A percentile compares a stretch with the other conserved stretches of the same genome.
phyloP scores from a whole-genome alignment of 53 echinoderm and acorn worm genomes.

The Temnopleurus reevesii region DNA sequence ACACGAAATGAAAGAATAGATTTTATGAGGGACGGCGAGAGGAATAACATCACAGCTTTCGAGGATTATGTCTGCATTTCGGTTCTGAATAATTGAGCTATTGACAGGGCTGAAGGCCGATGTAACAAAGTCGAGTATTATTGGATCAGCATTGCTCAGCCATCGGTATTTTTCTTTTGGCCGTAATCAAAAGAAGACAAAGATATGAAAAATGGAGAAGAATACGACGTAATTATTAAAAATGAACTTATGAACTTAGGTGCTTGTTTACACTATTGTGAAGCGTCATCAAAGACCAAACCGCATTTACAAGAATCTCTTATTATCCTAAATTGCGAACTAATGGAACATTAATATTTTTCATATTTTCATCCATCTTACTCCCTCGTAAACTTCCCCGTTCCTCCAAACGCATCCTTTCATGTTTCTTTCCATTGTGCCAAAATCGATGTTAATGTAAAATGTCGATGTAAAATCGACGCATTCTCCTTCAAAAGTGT shows the following conservation, averaged over 20 bases:
- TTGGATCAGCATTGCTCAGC: background rate
- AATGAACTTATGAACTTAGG: background rate
- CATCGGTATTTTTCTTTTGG: conserved; percentile 30
- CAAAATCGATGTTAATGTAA: background rate
- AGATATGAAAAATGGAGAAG: background rate
- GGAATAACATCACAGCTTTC: conserved; percentile 35
- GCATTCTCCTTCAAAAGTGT: background rate
- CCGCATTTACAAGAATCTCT: background rate
- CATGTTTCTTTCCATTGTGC: background rate
- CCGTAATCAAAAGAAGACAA: background rate
- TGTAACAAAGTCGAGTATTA: background rate
- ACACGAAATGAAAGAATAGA: background rate
- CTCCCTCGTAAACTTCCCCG: background rate
- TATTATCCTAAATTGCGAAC: background rate
- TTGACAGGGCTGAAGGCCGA: conserved; percentile 34
- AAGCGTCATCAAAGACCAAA: conserved; percentile 1
- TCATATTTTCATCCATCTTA: background rate
- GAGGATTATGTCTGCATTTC: conserved; percentile 33
- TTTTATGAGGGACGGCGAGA: background rate
- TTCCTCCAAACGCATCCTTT: background rate
- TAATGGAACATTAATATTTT: background rate
- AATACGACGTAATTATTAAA: conserved; percentile 1
- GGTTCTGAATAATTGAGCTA: conserved; percentile 33
- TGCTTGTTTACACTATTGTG: background rate
- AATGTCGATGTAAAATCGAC: too few species aligned